Percentiles rank a stretch among this genome's conserved stretches.
These are phyloP conservation scores for Dysidea cf. avara DNA, from an alignment of 37 sponge, comb jelly and placozoan genomes.

Conservation along the genomic window DNA sequence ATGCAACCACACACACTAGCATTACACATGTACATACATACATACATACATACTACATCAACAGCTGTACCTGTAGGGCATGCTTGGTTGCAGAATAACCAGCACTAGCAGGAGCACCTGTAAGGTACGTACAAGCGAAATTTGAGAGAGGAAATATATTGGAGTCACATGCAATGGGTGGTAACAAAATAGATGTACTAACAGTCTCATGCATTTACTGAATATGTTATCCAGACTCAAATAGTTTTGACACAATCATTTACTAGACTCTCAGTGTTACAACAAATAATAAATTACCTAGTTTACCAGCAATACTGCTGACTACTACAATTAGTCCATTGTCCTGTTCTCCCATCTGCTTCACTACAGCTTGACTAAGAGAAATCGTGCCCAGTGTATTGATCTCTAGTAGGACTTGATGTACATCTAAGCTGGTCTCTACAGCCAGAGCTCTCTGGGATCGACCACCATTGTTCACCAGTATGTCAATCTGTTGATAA, in stretches of 20 bases:
- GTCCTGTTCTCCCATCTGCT: conserved; percentile 68
- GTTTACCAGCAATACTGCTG: conserved; percentile 87
- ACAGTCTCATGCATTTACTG: too few species aligned
- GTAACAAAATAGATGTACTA: too few species aligned
- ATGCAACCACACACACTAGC: background rate
- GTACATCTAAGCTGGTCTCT: conserved; percentile 75
- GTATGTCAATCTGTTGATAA: conserved; percentile 71
- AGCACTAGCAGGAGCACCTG: conserved; percentile 79
- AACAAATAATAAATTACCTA: too few species aligned
- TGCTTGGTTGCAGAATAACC: conserved; percentile 87
- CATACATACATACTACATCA: too few species aligned
- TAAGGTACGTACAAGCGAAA: background rate
- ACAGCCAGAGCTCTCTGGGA: conserved; percentile 80
- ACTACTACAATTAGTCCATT: conserved; percentile 69
- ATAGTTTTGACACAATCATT: too few species aligned
- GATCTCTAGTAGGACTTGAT: conserved; percentile 63
- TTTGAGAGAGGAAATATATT: too few species aligned
- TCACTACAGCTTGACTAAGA: conserved; percentile 85
- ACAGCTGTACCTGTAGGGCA: conserved; percentile 68
- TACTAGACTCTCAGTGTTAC: too few species aligned
- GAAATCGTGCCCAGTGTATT: conserved; percentile 85
- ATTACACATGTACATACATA: too few species aligned
- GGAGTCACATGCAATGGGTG: too few species aligned
- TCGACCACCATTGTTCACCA: conserved; percentile 93
- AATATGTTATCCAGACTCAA: too few species aligned